Evolutionary conservation across 2,888 invertebrate genomes (phyloP).

Genomic region (Mythimna vitellina): DNA sequence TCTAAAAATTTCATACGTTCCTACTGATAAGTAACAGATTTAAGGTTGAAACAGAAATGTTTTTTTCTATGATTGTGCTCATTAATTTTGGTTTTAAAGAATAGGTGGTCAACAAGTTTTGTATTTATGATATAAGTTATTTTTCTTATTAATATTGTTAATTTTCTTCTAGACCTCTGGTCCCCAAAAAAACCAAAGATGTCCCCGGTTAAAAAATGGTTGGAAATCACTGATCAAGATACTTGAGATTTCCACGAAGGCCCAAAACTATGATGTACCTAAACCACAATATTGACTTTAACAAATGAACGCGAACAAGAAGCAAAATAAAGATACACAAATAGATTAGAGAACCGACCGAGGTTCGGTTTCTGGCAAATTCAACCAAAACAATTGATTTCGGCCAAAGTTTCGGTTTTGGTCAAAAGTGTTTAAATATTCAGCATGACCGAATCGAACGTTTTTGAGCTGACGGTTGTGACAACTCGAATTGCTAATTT

Average conservation of each 20-base stretch:
- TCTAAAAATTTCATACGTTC: too few species aligned
- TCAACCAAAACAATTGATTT: not conserved
- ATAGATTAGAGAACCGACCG: not conserved
- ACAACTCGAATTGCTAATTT: not conserved
- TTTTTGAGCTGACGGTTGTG: not conserved
- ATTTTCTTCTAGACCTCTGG: too few species aligned
- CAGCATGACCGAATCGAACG: not conserved
- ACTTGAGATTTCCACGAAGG: slow-evolving; percentile 56
- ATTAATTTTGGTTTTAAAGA: too few species aligned
- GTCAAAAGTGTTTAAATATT: not conserved
- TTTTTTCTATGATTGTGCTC: too few species aligned
- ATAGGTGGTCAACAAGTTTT: too few species aligned
- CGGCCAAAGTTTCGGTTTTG: not conserved
- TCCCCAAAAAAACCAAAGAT: too few species aligned
- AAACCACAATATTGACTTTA: slow-evolving; percentile 48
- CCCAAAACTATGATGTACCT: slow-evolving; percentile 41
- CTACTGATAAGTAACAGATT: too few species aligned
- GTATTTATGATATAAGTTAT: too few species aligned
- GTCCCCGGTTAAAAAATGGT: too few species aligned
- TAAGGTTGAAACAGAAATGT: too few species aligned
- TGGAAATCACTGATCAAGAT: slow-evolving; percentile 19
- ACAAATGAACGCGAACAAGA: slow-evolving; percentile 43
- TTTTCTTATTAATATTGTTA: too few species aligned
- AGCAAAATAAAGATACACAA: slow-evolving; percentile 7
- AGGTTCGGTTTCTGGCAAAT: not conserved